Evolutionary conservation across 2,113 vertebrate genomes (phyloP).

Genomic region (Crypturellus undulatus): DNA sequence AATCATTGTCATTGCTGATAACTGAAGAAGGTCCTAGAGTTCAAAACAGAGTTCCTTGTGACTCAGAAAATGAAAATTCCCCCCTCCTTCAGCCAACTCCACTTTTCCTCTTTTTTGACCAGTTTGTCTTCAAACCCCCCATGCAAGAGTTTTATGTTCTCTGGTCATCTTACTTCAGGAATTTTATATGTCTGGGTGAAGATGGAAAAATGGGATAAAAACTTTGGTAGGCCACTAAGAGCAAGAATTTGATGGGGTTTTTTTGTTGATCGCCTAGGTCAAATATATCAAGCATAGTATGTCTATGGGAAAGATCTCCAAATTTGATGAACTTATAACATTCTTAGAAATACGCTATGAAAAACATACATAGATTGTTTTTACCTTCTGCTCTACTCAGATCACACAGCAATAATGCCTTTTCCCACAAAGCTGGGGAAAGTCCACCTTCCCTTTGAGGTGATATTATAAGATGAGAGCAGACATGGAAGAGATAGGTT

Average conservation of each 20-base stretch:
- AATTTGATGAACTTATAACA: neutral
- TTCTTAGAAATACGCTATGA: neutral
- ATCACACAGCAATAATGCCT: neutral
- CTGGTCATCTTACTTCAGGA: neutral
- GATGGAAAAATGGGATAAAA: neutral
- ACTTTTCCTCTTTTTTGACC: neutral
- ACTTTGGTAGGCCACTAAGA: neutral
- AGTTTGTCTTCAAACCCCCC: neutral
- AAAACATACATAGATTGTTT: neutral
- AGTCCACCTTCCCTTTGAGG: neutral
- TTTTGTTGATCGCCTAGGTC: neutral
- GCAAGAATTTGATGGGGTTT: neutral
- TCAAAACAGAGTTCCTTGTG: slow-evolving; percentile 66
- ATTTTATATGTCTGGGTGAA: neutral
- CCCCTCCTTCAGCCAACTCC: neutral
- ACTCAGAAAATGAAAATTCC: neutral
- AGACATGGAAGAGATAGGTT: neutral
- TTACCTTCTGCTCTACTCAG: neutral
- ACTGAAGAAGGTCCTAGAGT: slow-evolving; percentile 91
- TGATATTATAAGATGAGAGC: neutral
- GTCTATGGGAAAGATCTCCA: neutral
- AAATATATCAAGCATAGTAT: neutral
- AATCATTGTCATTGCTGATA: slow-evolving; percentile 96
- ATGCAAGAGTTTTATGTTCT: neutral
- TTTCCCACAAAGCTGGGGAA: neutral